phyloP scores from a whole-genome alignment of 2,888 invertebrate genomes.

The Drosophila aldrichi region DNA sequence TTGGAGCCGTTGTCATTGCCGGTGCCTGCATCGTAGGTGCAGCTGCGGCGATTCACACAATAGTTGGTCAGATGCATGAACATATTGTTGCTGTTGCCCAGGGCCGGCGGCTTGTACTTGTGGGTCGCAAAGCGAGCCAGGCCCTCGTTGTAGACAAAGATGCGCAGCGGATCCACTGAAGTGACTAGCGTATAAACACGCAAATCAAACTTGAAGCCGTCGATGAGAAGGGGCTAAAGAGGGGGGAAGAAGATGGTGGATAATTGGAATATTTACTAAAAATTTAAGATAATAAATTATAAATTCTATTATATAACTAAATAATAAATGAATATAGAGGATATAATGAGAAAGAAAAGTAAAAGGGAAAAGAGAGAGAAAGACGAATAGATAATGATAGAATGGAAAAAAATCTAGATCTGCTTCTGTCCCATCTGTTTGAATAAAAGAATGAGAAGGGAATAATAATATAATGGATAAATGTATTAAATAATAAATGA shows the following conservation, averaged over 20 bases:
- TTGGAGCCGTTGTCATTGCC: constrained; percentile 92
- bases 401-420: too few relatives aligned
- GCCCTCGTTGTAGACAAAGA: constrained; percentile 96
- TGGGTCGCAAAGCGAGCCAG: constrained; percentile 95
- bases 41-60: constrained; percentile 95
- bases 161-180: constrained; percentile 94
- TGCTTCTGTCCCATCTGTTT: too few relatives aligned
- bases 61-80: constrained; percentile 98
- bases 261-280: background rate
- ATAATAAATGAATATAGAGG: too few relatives aligned
- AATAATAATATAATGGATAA: too few relatives aligned
- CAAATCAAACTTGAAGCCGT: constrained; percentile 96
- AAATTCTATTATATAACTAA: too few relatives aligned
- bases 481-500: too few relatives aligned
- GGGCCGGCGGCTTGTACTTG: constrained; percentile 93
- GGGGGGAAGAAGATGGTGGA: background rate
- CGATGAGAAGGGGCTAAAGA: constrained; percentile 91
- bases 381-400: too few relatives aligned
- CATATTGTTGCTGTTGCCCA: constrained; percentile 93
- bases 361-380: too few relatives aligned
- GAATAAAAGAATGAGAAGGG: too few relatives aligned
- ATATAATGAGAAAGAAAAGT: too few relatives aligned
- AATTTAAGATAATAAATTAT: too few relatives aligned
- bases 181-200: constrained; percentile 95
- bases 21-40: constrained; percentile 91